Percentiles rank a stretch among this genome's conserved stretches.
phyloP scores from a whole-genome alignment of 2,888 invertebrate genomes.

The Volucella inanis region DNA sequence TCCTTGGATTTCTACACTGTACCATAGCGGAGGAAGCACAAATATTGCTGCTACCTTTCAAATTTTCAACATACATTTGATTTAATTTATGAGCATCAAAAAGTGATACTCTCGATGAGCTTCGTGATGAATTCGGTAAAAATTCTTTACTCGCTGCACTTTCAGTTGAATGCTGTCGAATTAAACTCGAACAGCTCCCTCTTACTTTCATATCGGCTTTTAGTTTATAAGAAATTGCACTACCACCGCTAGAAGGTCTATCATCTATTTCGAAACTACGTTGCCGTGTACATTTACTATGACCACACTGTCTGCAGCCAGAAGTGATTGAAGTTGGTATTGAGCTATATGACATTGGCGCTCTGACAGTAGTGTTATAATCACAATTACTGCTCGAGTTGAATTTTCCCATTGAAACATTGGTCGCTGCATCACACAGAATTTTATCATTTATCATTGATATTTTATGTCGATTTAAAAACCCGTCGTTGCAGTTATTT shows the following conservation, averaged over 20 bases:
- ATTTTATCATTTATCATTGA: constrained; percentile 64
- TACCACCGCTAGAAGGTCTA: constrained; percentile 75
- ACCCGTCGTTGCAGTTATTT: constrained; percentile 78
- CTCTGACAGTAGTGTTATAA: constrained; percentile 35
- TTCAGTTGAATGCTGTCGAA: constrained; percentile 80
- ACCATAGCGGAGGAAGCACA: constrained; percentile 36
- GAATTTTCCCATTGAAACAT: constrained; percentile 66
- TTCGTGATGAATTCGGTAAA: constrained; percentile 74
- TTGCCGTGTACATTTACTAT: constrained; percentile 81
- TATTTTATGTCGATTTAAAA: constrained; percentile 74
- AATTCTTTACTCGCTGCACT: constrained; percentile 78
- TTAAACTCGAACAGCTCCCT: constrained; percentile 82
- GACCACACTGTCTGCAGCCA: constrained; percentile 81
- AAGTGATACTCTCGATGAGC: constrained; percentile 81
- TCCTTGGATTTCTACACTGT: constrained; percentile 78
- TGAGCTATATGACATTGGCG: constrained; percentile 34
- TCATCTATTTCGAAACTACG: constrained; percentile 81
- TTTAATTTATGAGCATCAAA: constrained; percentile 81
- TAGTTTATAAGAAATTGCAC: constrained; percentile 71
- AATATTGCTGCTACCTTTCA: constrained; percentile 75
- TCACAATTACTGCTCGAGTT: constrained; percentile 42
- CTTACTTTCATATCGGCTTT: constrained; percentile 76
- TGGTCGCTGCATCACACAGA: constrained; percentile 75
- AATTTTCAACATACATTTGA: constrained; percentile 74
- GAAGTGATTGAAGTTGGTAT: constrained; percentile 20